Evolutionary conservation across 1,140 invertebrate genomes (phyloP).

Genomic region (Drosophila pseudoobscura): DNA sequence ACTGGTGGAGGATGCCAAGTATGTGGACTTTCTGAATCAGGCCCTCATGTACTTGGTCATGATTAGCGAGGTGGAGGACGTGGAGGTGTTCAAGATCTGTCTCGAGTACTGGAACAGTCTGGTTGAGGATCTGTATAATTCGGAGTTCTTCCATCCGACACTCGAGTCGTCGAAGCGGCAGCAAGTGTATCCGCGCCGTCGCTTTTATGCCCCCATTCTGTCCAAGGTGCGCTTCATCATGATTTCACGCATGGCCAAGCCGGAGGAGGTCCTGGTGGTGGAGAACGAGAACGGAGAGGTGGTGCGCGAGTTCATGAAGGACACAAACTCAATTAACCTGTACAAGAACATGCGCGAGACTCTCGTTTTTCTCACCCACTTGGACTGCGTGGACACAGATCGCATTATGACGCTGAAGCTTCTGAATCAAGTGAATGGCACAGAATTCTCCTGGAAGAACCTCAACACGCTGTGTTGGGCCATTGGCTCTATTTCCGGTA

Average conservation of each 20-base stretch:
- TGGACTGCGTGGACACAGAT: slow-evolving; percentile 99
- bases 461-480: slow-evolving; percentile 99
- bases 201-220: slow-evolving; percentile 91
- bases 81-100: slow-evolving; percentile 99
- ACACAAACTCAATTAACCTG: slow-evolving; percentile 99
- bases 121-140: slow-evolving; percentile 95
- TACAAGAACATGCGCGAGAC: slow-evolving; percentile 99
- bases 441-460: slow-evolving; percentile 99
- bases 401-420: slow-evolving; percentile 99
- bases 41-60: slow-evolving; percentile 96
- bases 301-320: slow-evolving; percentile 99
- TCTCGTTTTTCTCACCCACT: slow-evolving; percentile 98
- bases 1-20: slow-evolving; percentile 92
- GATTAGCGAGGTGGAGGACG: slow-evolving; percentile 99
- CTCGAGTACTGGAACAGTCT: slow-evolving; percentile 99
- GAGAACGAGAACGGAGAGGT: slow-evolving; percentile 99
- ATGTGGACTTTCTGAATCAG: slow-evolving; percentile 89
- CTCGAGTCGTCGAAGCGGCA: slow-evolving; percentile 82
- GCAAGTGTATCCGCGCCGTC: slow-evolving; percentile 84
- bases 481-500: slow-evolving; percentile 98
- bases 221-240: slow-evolving; percentile 98
- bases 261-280: slow-evolving; percentile 99
- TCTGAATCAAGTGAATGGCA: slow-evolving; percentile 99
- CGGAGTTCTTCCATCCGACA: slow-evolving; percentile 85
- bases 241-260: slow-evolving; percentile 99